Percentiles rank a stretch among this genome's conserved stretches.
These are phyloP conservation scores for Darevskia nairensis DNA, from an alignment of 2,797 vertebrate genomes.

Conservation along the genomic window DNA sequence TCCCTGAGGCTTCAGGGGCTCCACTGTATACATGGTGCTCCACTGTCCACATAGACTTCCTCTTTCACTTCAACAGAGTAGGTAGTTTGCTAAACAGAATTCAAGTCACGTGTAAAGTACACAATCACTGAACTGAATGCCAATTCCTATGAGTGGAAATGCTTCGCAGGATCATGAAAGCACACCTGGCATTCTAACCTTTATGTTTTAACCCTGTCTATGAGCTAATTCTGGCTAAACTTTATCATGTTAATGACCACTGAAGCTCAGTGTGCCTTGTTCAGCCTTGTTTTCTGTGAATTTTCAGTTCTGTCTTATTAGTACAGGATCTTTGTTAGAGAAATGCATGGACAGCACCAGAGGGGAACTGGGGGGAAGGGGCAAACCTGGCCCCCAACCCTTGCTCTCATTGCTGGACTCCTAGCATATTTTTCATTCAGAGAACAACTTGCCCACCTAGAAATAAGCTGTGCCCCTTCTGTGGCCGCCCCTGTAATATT, in stretches of 20 bases:
- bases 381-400: too few relatives aligned
- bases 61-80: neutral
- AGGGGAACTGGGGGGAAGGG: too few relatives aligned
- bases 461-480: too few relatives aligned
- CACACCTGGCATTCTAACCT: neutral
- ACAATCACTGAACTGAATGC: neutral
- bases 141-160: neutral
- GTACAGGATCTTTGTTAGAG: neutral
- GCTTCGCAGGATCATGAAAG: neutral
- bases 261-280: neutral
- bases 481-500: too few relatives aligned
- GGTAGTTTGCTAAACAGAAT: neutral
- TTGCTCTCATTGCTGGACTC: too few relatives aligned
- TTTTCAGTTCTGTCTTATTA: neutral
- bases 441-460: too few relatives aligned
- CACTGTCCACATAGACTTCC: neutral
- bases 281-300: neutral
- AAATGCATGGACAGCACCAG: neutral
- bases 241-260: too few relatives aligned
- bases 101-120: neutral
- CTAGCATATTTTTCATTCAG: too few relatives aligned
- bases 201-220: neutral
- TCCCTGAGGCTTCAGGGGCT: neutral
- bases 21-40: neutral
- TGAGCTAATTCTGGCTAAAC: too few relatives aligned